These are phyloP conservation scores for Sphaeramia orbicularis DNA, from an alignment of 2,797 vertebrate species.

Conservation along the genomic window DNA sequence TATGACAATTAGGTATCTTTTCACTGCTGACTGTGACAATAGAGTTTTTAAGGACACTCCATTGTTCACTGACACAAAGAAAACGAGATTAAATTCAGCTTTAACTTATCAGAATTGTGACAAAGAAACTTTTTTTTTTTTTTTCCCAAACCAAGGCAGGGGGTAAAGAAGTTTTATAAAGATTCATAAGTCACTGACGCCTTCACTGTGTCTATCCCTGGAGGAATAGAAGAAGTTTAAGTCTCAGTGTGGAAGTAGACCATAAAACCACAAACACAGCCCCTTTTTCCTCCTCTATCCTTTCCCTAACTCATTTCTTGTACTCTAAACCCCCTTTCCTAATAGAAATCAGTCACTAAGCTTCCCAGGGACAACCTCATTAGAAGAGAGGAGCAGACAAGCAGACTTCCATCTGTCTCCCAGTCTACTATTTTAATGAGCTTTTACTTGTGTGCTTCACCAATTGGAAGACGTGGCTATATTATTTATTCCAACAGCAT, in stretches of 20 bases:
- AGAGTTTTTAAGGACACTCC: conserved; percentile 49
- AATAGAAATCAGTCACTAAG: conserved; percentile 62
- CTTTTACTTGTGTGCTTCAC: conserved; percentile 59
- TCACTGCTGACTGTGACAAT: conserved; percentile 45
- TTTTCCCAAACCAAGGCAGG: conserved; percentile 15
- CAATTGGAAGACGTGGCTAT: conserved; percentile 22
- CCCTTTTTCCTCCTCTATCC: background rate
- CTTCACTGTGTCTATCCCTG: conserved; percentile 31
- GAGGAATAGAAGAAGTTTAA: conserved; percentile 20
- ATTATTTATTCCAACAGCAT: conserved; percentile 24
- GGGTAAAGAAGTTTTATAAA: conserved; percentile 18
- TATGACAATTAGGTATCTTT: conserved; percentile 56
- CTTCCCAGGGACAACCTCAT: conserved; percentile 65
- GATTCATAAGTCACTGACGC: conserved; percentile 18
- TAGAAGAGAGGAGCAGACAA: conserved; percentile 53
- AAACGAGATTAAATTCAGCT: conserved; percentile 52
- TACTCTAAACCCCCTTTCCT: conserved; percentile 15
- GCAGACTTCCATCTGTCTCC: conserved; percentile 73
- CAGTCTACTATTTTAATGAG: conserved; percentile 67
- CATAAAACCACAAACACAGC: conserved; percentile 27
- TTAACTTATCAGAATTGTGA: conserved; percentile 31
- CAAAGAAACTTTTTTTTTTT: conserved; percentile 37
- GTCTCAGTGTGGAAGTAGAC: conserved; percentile 27
- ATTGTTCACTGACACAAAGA: conserved; percentile 47
- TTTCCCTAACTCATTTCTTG: background rate